Evolutionary conservation across 1,140 invertebrate species (phyloP).

Genomic region (Diorhabda sublineata): DNA sequence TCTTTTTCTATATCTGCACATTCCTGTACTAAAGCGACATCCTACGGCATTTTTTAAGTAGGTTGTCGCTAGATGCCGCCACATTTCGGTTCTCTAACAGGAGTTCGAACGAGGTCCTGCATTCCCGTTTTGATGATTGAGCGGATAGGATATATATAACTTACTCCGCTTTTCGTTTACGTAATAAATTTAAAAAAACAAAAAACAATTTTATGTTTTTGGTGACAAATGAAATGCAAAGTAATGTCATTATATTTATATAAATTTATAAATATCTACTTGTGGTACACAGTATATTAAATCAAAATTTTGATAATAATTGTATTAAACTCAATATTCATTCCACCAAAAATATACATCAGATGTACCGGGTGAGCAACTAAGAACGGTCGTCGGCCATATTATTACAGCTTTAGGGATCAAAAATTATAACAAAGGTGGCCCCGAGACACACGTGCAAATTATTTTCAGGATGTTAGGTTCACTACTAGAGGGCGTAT

Average conservation of each 20-base stretch:
- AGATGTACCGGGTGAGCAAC: too few species aligned
- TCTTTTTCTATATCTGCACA: slow-evolving; percentile 11
- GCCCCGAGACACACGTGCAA: too few species aligned
- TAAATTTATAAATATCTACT: not conserved
- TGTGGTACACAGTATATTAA: not conserved
- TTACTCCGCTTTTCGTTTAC: not conserved
- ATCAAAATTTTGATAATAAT: not conserved
- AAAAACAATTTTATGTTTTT: not conserved
- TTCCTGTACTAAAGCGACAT: slow-evolving; percentile 40
- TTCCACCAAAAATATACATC: too few species aligned
- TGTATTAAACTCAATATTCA: not conserved
- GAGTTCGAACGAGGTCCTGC: slow-evolving; percentile 30
- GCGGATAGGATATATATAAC: not conserved
- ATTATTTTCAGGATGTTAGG: too few species aligned
- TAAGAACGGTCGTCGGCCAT: too few species aligned
- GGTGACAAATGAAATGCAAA: not conserved
- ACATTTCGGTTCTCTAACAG: slow-evolving; percentile 24
- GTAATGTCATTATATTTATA: not conserved
- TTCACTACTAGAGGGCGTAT: too few species aligned
- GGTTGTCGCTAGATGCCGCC: slow-evolving; percentile 39
- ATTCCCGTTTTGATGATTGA: slow-evolving; percentile 17
- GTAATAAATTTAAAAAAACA: not conserved
- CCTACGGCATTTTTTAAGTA: slow-evolving; percentile 38
- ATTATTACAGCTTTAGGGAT: too few species aligned
- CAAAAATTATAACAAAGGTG: too few species aligned